These are phyloP conservation scores for Danio rerio DNA, from an alignment of 2,113 vertebrate species.

Conservation along the genomic window GRCz12tu NC_133197.1:23325501-23326000, in stretches of 20 bases:
- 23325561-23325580: background rate
- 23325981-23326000: too few species aligned
- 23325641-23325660: background rate
- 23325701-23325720: background rate
- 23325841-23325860: too few species aligned
- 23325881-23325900: too few species aligned
- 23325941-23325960: too few species aligned
- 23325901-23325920: too few species aligned
- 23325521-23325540: background rate
- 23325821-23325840: too few species aligned
- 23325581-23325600: background rate
- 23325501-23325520: background rate
- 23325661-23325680: background rate
- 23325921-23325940: too few species aligned
- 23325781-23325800: too few species aligned
- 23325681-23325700: background rate
- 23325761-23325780: too few species aligned
- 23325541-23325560: background rate
- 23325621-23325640: background rate
- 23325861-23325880: too few species aligned
- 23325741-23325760: background rate
- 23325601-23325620: background rate
- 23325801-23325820: too few species aligned
- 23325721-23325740: slow-evolving; percentile 7
- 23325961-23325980: too few species aligned